Evolutionary conservation across 2,888 invertebrate species (phyloP).

Genomic region (Apotomis betuletana): DNA sequence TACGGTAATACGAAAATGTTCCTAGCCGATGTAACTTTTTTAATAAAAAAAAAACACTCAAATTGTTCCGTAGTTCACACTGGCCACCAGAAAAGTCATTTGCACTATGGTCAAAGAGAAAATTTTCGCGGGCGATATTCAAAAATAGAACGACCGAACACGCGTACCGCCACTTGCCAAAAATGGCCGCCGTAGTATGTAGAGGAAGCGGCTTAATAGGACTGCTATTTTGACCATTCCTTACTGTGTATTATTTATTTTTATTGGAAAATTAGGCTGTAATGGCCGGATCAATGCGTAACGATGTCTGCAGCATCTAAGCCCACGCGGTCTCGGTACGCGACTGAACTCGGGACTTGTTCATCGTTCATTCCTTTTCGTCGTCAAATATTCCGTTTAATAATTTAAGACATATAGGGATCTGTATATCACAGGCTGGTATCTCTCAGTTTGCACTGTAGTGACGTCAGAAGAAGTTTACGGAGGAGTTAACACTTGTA

Average conservation of each 20-base stretch:
- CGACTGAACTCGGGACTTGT: conserved; percentile 62
- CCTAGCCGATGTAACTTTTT: conserved; percentile 46
- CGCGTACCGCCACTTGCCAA: conserved; percentile 54
- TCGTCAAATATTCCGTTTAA: conserved; percentile 76
- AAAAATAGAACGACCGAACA: conserved; percentile 62
- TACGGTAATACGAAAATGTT: conserved; percentile 35
- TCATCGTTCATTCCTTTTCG: conserved; percentile 57
- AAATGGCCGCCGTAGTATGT: conserved; percentile 60
- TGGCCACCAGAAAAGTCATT: conserved; percentile 57
- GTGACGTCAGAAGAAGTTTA: conserved; percentile 56
- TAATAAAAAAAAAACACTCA: conserved; percentile 49
- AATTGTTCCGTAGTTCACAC: conserved; percentile 50
- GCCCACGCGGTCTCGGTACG: conserved; percentile 73
- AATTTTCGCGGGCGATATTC: conserved; percentile 67
- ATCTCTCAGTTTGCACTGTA: conserved; percentile 58
- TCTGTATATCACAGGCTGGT: conserved; percentile 60
- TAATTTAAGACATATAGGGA: conserved; percentile 72
- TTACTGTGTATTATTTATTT: conserved; percentile 74
- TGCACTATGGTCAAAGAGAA: conserved; percentile 56
- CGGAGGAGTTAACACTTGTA: conserved; percentile 54
- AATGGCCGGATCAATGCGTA: conserved; percentile 71
- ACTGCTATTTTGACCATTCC: conserved; percentile 72
- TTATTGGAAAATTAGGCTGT: conserved; percentile 79
- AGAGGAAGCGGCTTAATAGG: conserved; percentile 65
- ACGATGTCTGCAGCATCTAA: conserved; percentile 57